Evolutionary conservation across 2,888 invertebrate genomes (phyloP).

Genomic region (Temnothorax ravouxi): DNA sequence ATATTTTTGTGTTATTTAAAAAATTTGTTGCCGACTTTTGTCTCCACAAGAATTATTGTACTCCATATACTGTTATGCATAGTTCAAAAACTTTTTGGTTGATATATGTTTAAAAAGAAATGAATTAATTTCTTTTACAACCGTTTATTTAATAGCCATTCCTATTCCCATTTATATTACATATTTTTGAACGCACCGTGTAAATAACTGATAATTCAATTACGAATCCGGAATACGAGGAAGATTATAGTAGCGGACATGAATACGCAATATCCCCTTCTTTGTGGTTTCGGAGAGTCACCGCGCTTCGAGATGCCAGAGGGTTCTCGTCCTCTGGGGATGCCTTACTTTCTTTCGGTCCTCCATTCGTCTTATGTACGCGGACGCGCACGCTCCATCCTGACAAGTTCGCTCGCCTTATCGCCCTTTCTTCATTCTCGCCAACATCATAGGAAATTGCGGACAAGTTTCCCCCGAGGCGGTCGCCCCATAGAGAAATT

Average conservation of each 20-base stretch:
- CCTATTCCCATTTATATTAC: neutral
- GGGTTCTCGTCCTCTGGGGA: neutral
- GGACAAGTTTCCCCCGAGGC: constrained; percentile 74
- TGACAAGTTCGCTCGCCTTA: constrained; percentile 28
- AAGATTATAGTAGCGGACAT: constrained; percentile 21
- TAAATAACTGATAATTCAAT: constrained; percentile 42
- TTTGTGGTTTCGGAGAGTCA: neutral
- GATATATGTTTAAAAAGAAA: neutral
- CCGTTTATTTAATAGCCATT: neutral
- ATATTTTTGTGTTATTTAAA: neutral
- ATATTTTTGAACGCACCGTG: neutral
- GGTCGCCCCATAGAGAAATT: constrained; percentile 78
- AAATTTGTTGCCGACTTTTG: neutral
- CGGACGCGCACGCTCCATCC: constrained; percentile 11
- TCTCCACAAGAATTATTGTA: neutral
- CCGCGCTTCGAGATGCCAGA: neutral
- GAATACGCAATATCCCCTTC: constrained; percentile 48
- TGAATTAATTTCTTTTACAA: neutral
- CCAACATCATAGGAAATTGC: constrained; percentile 70
- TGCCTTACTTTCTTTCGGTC: constrained; percentile 38
- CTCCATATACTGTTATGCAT: neutral
- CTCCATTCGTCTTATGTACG: constrained; percentile 19
- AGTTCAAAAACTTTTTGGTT: neutral
- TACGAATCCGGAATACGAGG: neutral
- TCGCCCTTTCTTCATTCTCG: constrained; percentile 52